A percentile compares a stretch with the other conserved stretches of the same genome.
Conservation (phyloP, 64 coral and sea anemone species). For the Orbicella faveolata region DNA sequence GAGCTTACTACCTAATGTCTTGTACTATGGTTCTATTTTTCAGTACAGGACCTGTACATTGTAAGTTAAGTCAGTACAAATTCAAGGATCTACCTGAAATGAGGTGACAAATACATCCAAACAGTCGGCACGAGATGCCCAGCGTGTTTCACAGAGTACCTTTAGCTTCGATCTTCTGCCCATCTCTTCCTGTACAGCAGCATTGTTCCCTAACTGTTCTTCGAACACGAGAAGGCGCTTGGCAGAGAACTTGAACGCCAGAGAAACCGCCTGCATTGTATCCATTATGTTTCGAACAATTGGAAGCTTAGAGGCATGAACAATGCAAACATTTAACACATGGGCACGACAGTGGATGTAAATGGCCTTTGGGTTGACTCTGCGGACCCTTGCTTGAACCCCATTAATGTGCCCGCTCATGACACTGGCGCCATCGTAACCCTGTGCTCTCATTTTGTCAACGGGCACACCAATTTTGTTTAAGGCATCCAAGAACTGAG, state of each 20-base stretch:
- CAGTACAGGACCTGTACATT: neutral
- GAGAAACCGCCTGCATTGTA: slow-evolving; percentile 51
- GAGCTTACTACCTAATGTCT: slow-evolving; percentile 22
- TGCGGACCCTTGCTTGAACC: slow-evolving; percentile 15
- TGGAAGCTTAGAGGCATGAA: slow-evolving; percentile 52
- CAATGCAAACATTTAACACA: slow-evolving; percentile 46
- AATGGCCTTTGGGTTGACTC: slow-evolving; percentile 35
- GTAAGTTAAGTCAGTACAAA: too few relatives aligned
- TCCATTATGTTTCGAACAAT: slow-evolving; percentile 57
- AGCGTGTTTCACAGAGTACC: slow-evolving; percentile 59
- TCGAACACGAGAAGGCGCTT: slow-evolving; percentile 56
- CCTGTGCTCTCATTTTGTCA: slow-evolving; percentile 61
- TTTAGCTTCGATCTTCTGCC: slow-evolving; percentile 56
- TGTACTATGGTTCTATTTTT: neutral
- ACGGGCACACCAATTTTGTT: slow-evolving; percentile 39
- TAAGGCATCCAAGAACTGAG: slow-evolving; percentile 55
- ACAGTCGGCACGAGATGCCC: neutral
- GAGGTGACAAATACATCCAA: neutral
- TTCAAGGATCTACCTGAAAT: neutral
- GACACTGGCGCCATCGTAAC: slow-evolving; percentile 59
- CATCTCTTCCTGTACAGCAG: slow-evolving; percentile 64
- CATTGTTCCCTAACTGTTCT: slow-evolving; percentile 52
- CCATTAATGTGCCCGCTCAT: slow-evolving; percentile 55
- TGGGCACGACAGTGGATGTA: slow-evolving; percentile 57
- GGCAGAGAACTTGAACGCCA: slow-evolving; percentile 61